Evolutionary conservation across 2,113 vertebrate species (phyloP), one percentile per base, ranked within the genome.

Genomic region (Nycticebus coucang): DNA sequence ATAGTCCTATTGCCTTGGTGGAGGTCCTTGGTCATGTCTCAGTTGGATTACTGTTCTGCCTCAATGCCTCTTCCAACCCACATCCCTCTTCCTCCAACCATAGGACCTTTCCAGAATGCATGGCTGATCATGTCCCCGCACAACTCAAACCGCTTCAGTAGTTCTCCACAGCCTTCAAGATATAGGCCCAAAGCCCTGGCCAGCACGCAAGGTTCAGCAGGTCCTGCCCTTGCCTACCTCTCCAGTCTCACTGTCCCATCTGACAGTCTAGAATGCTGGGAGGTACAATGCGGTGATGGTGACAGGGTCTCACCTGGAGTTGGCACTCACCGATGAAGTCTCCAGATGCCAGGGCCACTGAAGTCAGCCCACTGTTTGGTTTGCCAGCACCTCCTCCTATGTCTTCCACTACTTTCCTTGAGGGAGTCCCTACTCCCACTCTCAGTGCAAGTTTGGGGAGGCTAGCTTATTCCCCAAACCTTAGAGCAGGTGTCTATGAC

Each of bases 341-440:
- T 17, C 37, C 7, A 0, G 45, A 50, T 19, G 74, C n/a, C n/a
- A 6, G 45, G 79, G 91, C 41, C 28, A 37, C 21, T 2, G 19
- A 69, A 28, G 41, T 1, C 9, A n/a, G 15, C 19, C 71, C 21
- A 5, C 2, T 7, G 24, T 22, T 2, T 1, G 7, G 11, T 45
- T 45, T 50, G 12, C 72, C 64, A 55, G 74, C 41, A 80, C 18
- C 64, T 77, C 11, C 11, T 71, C 50, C 50, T 22, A 24, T 72
- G 71, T 33, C 64, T 62, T 60, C 57, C 21, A n/a, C 69, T 68
- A 28, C 37, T 33, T 24, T 28, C 8, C 28, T 71, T 50, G 41
- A 14, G 60, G 66, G 24, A 45, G 33, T 7, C 19, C 33, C 28
- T 18, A 4, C 35, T 59, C 7, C 35, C 13, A 22, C 21, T 26